Base-by-base conservation (phyloP, 2,888 invertebrate genomes). In the Sisyra nigra region DNA sequence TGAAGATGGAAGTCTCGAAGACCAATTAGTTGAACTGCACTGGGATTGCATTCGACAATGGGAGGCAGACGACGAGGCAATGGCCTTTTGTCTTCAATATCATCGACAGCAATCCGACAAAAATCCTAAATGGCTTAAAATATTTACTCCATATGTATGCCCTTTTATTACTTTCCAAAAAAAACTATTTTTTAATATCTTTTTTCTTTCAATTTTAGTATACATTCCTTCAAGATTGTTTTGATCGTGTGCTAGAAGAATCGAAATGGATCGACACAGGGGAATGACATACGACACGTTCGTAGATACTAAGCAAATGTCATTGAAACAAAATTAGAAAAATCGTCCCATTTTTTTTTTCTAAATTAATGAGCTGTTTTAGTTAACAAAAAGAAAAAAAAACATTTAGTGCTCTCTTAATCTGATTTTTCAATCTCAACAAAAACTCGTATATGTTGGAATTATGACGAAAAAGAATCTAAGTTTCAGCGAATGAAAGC, bases 171-270 rank as follows among this genome's bases (percentile, higher is more conserved):
- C n/a, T n/a, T 5, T 13, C 10, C 3, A 14, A 15, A 15, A 15
- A 10, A 6, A 5, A 14, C 7, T n/a, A 15, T 36, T 36, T 36
- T 30, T 8, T 10, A 10, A 8, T 8, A 30, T 8, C 31, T 30
- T 8, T 30, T 9, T 30, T n/a, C n/a, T n/a, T n/a, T n/a, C n/a
- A n/a, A 47, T 72, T 75, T 11, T 72, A 92, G 89, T 87, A 83
- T 57, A 77, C 82, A 56, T 92, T 80, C 69, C 75, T 92, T 58
- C 78, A 81, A 63, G 94, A 93, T 63, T 94, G 96, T 63, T 92
- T 96, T 69, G 92, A 93, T 62, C 76, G 89, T 69, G 86, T 94
- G 72, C 81, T 85, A 60, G 91, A 92, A 61, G 94, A 96, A 62
- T 76, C 78, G 51, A 83, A 80, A 62, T 86, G 85, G 85, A 73